A percentile compares a stretch with the other conserved stretches of the same genome.
These are phyloP conservation scores for Nomada hirtipes DNA, from an alignment of 2,888 invertebrate genomes.

Conservation along the genomic window DNA sequence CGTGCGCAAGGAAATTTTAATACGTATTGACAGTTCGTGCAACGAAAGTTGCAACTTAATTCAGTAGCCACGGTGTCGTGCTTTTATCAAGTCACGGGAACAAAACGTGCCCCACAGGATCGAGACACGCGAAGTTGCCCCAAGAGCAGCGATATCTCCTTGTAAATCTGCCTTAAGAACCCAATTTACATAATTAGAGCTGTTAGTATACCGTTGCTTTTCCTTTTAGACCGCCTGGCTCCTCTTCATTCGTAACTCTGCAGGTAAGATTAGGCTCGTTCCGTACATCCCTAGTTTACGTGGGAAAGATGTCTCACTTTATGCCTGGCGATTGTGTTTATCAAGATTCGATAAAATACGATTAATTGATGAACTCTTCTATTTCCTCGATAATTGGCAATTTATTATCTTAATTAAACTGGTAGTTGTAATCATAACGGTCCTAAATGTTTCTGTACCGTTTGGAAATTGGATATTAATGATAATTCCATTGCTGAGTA, in stretches of 20 bases:
- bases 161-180: slow-evolving; percentile 67
- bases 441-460: neutral
- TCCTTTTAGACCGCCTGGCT: slow-evolving; percentile 52
- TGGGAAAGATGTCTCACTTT: slow-evolving; percentile 40
- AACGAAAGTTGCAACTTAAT: slow-evolving; percentile 31
- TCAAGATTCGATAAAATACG: neutral
- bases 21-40: neutral
- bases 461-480: neutral
- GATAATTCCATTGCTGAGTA: neutral
- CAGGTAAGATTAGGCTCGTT: slow-evolving; percentile 42
- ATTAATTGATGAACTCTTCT: neutral
- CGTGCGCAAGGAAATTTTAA: neutral
- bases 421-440: neutral
- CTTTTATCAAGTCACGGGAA: slow-evolving; percentile 36
- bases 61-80: slow-evolving; percentile 29
- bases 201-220: slow-evolving; percentile 62
- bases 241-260: slow-evolving; percentile 37
- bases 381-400: neutral
- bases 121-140: slow-evolving; percentile 55
- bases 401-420: neutral
- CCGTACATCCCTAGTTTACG: slow-evolving; percentile 43
- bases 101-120: slow-evolving; percentile 53
- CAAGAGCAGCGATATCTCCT: slow-evolving; percentile 58
- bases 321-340: slow-evolving; percentile 19
- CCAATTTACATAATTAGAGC: slow-evolving; percentile 71